Evolutionary conservation across 2,888 invertebrate genomes (phyloP).

Genomic region (Folsomia manolachei): DNA sequence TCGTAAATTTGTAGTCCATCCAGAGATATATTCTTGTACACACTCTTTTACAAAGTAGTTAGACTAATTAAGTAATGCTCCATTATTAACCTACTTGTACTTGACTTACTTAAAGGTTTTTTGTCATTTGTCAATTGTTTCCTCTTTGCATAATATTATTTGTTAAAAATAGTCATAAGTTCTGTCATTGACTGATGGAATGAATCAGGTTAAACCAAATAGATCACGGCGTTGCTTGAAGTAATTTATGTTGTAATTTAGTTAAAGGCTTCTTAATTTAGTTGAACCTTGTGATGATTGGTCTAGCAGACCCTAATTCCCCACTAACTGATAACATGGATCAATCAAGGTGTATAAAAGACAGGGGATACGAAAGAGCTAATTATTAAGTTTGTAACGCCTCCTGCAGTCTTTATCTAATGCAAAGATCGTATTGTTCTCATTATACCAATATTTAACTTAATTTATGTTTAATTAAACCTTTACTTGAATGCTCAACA

Average conservation of each 20-base stretch:
- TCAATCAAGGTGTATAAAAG: no score
- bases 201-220: no score
- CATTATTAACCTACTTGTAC: conserved; percentile 14
- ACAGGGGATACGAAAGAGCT: no score
- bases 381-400: no score
- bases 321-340: no score
- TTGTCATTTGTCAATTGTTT: not conserved
- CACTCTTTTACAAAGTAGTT: conserved; percentile 8
- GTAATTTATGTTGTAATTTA: no score
- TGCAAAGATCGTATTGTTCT: not conserved
- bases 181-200: conserved; percentile 6
- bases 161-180: not conserved
- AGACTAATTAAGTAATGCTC: not conserved
- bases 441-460: no score
- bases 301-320: no score
- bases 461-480: not conserved
- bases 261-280: no score
- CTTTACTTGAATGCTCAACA: not conserved
- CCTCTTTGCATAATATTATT: not conserved
- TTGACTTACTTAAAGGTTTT: not conserved
- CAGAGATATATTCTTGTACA: conserved; percentile 15
- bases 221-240: not conserved
- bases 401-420: not conserved
- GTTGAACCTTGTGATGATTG: no score
- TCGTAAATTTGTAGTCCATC: not conserved